Conservation (phyloP, 2,113 vertebrate genomes). For the Ictidomys tridecemlineatus region DNA sequence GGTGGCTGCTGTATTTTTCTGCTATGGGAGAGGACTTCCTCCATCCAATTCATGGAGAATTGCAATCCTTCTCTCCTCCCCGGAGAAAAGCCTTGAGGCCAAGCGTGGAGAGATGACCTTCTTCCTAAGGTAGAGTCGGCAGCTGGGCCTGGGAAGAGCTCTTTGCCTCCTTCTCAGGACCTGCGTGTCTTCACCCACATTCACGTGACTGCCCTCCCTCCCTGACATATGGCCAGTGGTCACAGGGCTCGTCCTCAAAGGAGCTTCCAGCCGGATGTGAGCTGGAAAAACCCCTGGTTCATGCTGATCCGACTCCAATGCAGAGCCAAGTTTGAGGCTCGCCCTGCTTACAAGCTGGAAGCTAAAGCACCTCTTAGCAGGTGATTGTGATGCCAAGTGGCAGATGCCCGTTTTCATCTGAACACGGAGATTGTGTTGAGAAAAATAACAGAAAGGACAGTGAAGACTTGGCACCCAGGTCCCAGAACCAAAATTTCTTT, state of each 20-base stretch:
- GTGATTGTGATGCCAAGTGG: not conserved
- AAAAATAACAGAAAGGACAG: not conserved
- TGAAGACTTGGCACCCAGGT: not conserved
- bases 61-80: not conserved
- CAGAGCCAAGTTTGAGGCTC: slow-evolving; percentile 25
- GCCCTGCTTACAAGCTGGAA: slow-evolving; percentile 39
- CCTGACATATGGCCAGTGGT: not conserved
- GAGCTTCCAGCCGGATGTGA: slow-evolving; percentile 19
- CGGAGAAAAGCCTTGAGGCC: not conserved
- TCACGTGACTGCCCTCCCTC: not conserved
- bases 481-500: not conserved
- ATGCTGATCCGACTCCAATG: slow-evolving; percentile 8
- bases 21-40: not conserved
- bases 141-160: not conserved
- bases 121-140: not conserved
- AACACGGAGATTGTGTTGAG: not conserved
- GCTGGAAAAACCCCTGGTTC: slow-evolving; percentile 19
- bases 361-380: slow-evolving; percentile 32
- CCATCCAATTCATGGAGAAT: not conserved
- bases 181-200: not conserved
- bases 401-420: not conserved
- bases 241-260: slow-evolving; percentile 8
- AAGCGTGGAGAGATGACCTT: not conserved
- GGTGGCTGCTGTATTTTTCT: not conserved
- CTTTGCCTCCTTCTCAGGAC: not conserved